These are phyloP conservation scores for Paralichthys olivaceus DNA, from an alignment of 2,113 vertebrate genomes.

Conservation along the genomic window DNA sequence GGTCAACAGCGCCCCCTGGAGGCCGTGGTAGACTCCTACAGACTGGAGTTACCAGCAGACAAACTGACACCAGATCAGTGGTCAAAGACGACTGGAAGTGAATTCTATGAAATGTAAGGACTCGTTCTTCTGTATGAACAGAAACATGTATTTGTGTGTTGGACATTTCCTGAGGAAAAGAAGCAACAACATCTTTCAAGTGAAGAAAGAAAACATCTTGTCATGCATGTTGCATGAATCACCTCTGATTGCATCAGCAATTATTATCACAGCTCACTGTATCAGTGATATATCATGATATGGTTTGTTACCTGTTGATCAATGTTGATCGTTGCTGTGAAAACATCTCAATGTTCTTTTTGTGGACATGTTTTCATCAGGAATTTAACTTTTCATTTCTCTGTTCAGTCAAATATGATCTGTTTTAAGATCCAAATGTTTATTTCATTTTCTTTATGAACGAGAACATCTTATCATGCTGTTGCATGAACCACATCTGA, in stretches of 20 bases:
- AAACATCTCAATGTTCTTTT: neutral
- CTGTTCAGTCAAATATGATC: neutral
- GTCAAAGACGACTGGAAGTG: conserved; percentile 26
- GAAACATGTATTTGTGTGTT: conserved; percentile 5
- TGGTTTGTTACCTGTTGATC: neutral
- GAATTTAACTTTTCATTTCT: too few relatives aligned
- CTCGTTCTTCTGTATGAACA: conserved; percentile 47
- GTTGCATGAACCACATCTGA: conserved; percentile 13
- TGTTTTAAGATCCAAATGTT: conserved; percentile 22
- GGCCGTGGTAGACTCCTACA: conserved; percentile 78
- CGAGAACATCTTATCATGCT: conserved; percentile 4
- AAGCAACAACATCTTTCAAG: conserved; percentile 26
- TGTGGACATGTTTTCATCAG: too few relatives aligned
- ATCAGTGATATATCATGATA: neutral
- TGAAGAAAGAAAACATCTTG: conserved; percentile 32
- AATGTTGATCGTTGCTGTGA: neutral
- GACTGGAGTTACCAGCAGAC: neutral
- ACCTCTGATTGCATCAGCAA: conserved; percentile 25
- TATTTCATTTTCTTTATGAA: neutral
- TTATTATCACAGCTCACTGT: conserved; percentile 13
- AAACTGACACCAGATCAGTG: neutral
- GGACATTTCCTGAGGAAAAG: conserved; percentile 42
- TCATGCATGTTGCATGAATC: conserved; percentile 26
- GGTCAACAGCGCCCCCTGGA: conserved; percentile 63
- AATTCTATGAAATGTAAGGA: conserved; percentile 3